These are phyloP conservation scores for Chrysemys picta DNA, from an alignment of 2,113 vertebrate species.

Conservation along the genomic window DNA sequence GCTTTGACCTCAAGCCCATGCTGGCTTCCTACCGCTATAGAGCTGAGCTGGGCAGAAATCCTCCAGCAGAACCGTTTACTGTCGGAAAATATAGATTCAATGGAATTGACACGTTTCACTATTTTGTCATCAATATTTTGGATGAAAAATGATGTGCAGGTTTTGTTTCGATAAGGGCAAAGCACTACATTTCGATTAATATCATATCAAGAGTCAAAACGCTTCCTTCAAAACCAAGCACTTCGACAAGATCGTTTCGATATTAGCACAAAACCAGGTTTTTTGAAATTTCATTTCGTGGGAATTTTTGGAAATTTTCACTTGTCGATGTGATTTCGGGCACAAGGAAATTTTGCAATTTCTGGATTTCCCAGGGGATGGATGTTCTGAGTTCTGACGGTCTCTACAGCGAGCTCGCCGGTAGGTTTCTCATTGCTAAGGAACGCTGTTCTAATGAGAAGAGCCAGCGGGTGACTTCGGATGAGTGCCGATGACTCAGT, in stretches of 20 bases:
- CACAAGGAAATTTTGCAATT: background rate
- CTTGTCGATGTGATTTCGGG: background rate
- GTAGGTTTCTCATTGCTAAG: background rate
- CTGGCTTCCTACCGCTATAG: background rate
- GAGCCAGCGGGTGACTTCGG: background rate
- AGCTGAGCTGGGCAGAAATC: background rate
- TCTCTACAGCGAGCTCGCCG: background rate
- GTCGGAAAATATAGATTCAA: background rate
- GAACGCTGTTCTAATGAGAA: background rate
- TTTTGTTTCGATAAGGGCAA: background rate
- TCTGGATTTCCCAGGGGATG: background rate
- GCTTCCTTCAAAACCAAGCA: background rate
- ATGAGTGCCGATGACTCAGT: background rate
- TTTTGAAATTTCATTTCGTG: background rate
- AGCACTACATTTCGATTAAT: background rate
- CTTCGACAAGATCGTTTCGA: background rate
- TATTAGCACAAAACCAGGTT: background rate
- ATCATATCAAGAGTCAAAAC: background rate
- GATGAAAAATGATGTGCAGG: background rate
- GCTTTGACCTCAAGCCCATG: background rate
- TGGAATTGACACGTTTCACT: rapidly evolving
- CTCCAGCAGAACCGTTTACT: background rate
- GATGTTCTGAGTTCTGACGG: background rate
- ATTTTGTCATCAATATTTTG: background rate
- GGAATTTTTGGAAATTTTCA: background rate